Conservation (phyloP, 1,140 invertebrate species). For the Zaprionus lachaisei region DNA sequence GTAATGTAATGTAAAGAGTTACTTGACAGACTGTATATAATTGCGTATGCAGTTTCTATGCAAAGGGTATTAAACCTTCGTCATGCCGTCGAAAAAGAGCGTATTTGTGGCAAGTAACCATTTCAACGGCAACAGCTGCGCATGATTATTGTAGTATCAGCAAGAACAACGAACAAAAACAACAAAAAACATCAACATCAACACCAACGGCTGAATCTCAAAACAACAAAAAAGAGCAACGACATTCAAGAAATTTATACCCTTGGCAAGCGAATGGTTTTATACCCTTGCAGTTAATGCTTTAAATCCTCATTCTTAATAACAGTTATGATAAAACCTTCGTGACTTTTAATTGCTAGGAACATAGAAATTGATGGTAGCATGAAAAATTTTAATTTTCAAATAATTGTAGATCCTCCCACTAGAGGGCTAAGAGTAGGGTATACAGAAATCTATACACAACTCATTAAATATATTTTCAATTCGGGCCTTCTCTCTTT, state of each 20-base stretch:
- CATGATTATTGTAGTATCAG: constrained; percentile 50
- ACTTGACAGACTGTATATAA: no score
- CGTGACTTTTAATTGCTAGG: not conserved
- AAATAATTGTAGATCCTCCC: not conserved
- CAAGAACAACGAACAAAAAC: constrained; percentile 19
- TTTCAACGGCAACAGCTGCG: constrained; percentile 50
- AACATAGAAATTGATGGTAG: not conserved
- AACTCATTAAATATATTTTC: constrained; percentile 17
- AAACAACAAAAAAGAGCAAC: not conserved
- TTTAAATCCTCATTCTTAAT: not conserved
- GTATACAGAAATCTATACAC: constrained; percentile 3
- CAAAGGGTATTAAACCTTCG: not conserved
- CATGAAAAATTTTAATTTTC: not conserved
- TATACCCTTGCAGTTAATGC: not conserved
- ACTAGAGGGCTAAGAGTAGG: not conserved
- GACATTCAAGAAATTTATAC: not conserved
- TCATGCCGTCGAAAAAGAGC: not conserved
- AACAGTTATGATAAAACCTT: not conserved
- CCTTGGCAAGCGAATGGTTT: not conserved
- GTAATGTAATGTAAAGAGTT: no score
- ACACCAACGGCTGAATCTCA: not conserved
- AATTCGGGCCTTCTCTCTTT: constrained; percentile 10
- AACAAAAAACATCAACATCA: constrained; percentile 1
- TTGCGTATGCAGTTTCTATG: no score
- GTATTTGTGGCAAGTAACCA: constrained; percentile 15